Percentiles rank a stretch among this genome's conserved stretches.
phyloP scores from a whole-genome alignment of 53 echinoderm and acorn worm genomes.

The Crossaster papposus region DNA sequence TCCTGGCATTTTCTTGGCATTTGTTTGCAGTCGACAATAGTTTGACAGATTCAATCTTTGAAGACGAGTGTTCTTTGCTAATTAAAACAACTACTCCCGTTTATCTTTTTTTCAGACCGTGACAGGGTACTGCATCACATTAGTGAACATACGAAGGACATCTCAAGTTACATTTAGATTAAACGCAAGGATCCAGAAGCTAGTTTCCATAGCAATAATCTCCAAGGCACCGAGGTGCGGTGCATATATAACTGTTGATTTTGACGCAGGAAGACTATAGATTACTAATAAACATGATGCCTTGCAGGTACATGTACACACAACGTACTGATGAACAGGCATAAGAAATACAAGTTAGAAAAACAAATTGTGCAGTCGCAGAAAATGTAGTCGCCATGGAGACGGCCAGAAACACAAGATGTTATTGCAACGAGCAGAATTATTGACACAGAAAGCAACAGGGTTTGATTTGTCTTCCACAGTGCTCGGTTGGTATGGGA shows the following conservation, averaged over 20 bases:
- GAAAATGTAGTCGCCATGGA: background rate
- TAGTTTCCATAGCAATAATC: background rate
- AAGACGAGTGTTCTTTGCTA: too few relatives aligned
- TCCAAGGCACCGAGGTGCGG: background rate
- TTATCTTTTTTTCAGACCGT: background rate
- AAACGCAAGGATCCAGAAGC: background rate
- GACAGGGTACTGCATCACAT: background rate
- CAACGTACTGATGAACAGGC: too few relatives aligned
- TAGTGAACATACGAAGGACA: background rate
- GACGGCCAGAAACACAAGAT: background rate
- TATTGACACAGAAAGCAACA: background rate
- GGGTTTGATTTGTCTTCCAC: background rate
- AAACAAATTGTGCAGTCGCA: conserved; percentile 1
- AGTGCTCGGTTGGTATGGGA: background rate
- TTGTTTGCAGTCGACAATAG: too few relatives aligned
- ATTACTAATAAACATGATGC: background rate
- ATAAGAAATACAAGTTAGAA: too few relatives aligned
- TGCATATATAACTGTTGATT: background rate
- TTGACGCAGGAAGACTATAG: background rate
- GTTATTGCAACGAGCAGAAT: background rate
- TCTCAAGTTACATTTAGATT: background rate
- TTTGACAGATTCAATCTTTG: too few relatives aligned
- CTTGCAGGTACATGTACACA: too few relatives aligned
- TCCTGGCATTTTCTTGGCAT: too few relatives aligned
- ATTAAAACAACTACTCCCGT: too few relatives aligned